Conservation (phyloP, 2,888 invertebrate species). For the Platerodrilus igneus region DNA sequence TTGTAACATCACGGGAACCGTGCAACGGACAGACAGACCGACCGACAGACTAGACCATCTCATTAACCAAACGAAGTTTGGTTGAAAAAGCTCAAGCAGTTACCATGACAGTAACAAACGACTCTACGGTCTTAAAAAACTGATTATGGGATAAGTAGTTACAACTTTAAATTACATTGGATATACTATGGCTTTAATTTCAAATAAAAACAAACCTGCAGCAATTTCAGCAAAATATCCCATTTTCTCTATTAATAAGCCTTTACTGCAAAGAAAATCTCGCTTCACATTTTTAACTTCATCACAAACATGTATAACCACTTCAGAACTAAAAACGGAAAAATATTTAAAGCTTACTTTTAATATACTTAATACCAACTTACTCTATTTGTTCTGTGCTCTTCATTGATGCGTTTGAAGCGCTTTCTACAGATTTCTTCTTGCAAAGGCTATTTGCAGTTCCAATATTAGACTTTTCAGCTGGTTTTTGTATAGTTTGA, state of each 20-base stretch:
- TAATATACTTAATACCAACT: no score
- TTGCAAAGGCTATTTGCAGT: no score
- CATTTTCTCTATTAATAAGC: conserved; percentile 84
- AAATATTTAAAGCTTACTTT: conserved; percentile 7
- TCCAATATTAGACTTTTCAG: conserved; percentile 8
- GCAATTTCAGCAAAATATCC: conserved; percentile 91
- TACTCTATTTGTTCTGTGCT: conserved; percentile 50
- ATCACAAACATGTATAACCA: conserved; percentile 93
- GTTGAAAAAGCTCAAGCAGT: no score
- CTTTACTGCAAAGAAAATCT: conserved; percentile 86
- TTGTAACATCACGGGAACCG: no score
- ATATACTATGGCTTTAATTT: no score
- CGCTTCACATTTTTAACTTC: conserved; percentile 86
- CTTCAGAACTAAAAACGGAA: conserved; percentile 54
- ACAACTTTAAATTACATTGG: no score
- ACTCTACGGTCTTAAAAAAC: no score
- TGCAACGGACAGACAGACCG: no score
- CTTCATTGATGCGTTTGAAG: conserved; percentile 41
- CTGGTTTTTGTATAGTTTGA: conserved; percentile 9
- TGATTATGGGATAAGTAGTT: no score
- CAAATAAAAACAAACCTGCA: conserved; percentile 54
- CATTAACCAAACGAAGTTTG: no score
- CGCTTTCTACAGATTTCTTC: conserved; percentile 48
- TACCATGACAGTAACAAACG: no score
- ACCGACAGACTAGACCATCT: no score